These are phyloP conservation scores for Eulacestoma nigropectus DNA, from an alignment of 2,113 vertebrate genomes.

Conservation along the genomic window DNA sequence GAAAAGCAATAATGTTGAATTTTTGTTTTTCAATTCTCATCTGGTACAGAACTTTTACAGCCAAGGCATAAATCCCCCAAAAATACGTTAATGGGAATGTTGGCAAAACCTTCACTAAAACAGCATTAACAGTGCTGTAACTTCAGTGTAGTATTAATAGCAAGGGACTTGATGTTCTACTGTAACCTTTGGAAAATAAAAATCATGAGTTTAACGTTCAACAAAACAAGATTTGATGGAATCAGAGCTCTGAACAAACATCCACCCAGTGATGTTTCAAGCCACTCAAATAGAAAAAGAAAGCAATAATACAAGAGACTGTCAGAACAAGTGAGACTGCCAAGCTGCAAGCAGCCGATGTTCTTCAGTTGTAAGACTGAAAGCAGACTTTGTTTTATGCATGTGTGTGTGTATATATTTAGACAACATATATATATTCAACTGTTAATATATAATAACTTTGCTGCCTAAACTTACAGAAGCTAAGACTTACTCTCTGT, in stretches of 20 bases:
- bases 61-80: not conserved
- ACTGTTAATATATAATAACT: not conserved
- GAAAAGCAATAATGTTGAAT: not conserved
- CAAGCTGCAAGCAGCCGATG: not conserved
- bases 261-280: not conserved
- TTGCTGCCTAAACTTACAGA: not conserved
- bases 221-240: not conserved
- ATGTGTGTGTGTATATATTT: not conserved
- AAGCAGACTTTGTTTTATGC: not conserved
- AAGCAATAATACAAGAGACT: not conserved
- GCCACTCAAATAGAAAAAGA: not conserved
- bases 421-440: not conserved
- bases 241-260: not conserved
- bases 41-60: not conserved
- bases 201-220: not conserved
- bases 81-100: not conserved
- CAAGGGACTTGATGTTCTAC: not conserved
- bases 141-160: not conserved
- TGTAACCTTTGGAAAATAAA: not conserved
- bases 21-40: not conserved
- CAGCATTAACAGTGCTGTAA: not conserved
- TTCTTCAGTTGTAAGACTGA: not conserved
- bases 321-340: not conserved
- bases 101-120: not conserved
- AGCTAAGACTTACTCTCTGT: not conserved